Evolutionary conservation across 1,140 invertebrate species (phyloP).

Genomic region (Drosophila malerkotliana): DNA sequence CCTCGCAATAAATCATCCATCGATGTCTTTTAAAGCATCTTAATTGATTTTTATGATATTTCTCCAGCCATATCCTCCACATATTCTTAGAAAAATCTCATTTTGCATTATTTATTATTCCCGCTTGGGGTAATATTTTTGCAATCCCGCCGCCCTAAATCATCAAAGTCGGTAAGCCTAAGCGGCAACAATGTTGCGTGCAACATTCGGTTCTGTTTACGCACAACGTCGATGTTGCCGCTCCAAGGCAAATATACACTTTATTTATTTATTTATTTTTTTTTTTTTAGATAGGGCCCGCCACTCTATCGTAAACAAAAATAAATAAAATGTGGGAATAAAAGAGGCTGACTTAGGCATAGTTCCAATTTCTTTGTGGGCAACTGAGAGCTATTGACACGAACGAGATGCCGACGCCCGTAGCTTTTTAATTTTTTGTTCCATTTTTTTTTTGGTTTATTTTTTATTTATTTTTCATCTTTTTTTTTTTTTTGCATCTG

Average conservation of each 20-base stretch:
- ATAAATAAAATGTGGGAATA: constrained; percentile 34
- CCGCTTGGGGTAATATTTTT: constrained; percentile 5
- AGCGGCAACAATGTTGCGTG: constrained; percentile 29
- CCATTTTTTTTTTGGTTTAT: constrained; percentile 9
- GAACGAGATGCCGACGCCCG: constrained; percentile 42
- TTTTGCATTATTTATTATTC: constrained; percentile 5
- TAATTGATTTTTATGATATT: no score
- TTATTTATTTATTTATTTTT: background rate
- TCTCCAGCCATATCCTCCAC: no score
- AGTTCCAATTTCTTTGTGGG: constrained; percentile 55
- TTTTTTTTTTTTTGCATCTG: constrained; percentile 22
- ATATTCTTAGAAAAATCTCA: background rate
- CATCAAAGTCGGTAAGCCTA: constrained; percentile 15
- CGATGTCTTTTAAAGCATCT: no score
- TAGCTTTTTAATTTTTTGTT: constrained; percentile 24
- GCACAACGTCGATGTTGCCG: constrained; percentile 6
- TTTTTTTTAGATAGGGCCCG: constrained; percentile 4
- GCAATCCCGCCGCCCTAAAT: constrained; percentile 1
- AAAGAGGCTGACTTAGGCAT: constrained; percentile 42
- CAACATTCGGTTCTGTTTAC: constrained; percentile 23
- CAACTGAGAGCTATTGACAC: constrained; percentile 53
- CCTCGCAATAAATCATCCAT: no score
- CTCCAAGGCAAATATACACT: constrained; percentile 21
- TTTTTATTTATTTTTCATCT: background rate
- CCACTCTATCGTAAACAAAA: constrained; percentile 19